phyloP scores from a whole-genome alignment of 2,888 invertebrate genomes.

The Nasonia oneida region DNA sequence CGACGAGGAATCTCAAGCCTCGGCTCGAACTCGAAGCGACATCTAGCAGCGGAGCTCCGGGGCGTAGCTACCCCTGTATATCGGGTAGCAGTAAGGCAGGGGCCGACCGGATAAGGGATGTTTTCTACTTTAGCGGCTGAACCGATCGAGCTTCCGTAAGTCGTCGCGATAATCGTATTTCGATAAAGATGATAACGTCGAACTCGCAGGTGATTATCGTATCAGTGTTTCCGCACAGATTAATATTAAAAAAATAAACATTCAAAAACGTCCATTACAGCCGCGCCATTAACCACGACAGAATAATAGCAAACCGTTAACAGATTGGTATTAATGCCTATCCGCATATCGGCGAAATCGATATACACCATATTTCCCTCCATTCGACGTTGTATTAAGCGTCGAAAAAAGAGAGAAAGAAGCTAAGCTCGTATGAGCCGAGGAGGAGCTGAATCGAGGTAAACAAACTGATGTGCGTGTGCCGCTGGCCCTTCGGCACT shows the following conservation, averaged over 20 bases:
- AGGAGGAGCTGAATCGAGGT: conserved; percentile 13
- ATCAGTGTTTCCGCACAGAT: neutral
- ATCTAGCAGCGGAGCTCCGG: neutral
- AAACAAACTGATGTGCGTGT: conserved; percentile 43
- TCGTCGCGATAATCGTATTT: too few relatives aligned
- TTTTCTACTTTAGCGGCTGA: neutral
- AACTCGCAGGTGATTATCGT: too few relatives aligned
- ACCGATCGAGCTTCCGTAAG: too few relatives aligned
- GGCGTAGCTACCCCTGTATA: neutral
- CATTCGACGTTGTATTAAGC: neutral
- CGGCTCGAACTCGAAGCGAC: conserved; percentile 29
- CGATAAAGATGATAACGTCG: too few relatives aligned
- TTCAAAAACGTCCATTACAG: neutral
- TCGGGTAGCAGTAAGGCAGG: conserved; percentile 33
- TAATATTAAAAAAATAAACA: neutral
- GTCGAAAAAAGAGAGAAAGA: neutral
- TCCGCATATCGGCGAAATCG: conserved; percentile 26
- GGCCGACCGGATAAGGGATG: neutral
- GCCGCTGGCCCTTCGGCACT: neutral
- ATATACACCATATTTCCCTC: conserved; percentile 52
- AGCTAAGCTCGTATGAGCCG: neutral
- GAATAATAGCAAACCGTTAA: neutral
- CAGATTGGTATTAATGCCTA: conserved; percentile 24
- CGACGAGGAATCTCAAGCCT: neutral
- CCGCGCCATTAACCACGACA: neutral